Base-by-base conservation (phyloP, 2,113 vertebrate species). In the Diphyllodes magnificus region DNA sequence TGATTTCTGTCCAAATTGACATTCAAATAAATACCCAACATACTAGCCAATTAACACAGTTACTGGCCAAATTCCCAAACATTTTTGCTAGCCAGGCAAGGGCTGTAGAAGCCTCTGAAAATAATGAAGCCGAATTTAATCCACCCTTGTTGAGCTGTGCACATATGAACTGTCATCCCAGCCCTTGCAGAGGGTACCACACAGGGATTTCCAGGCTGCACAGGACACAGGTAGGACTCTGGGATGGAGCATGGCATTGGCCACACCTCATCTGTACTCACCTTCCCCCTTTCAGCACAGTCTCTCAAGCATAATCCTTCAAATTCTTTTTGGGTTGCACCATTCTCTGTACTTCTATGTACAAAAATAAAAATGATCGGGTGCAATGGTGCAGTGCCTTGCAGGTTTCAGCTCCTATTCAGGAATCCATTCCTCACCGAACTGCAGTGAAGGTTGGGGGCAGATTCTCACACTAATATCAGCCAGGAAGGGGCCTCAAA, bases 101-200 rank as follows among this genome's bases (percentile, higher is more conserved):
- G 59, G 53, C 75, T 69, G 66, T 28, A 68, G 53, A 85, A 92
- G 24, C n/a, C 40, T 49, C 50, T n/a, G 18, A 40, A 64, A 90
- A 63, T 18, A 50, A 28, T 1, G 13, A 61, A 66, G 56, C 30
- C 3, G 28, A 50, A 50, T 57, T 89, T 57, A 69, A 50, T 11
- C 27, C 21, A 21, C 6, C 53, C 54, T 40, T 23, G 25, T 7
- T 54, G 53, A 53, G 44, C 56, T 72, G 49, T 42, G 60, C n/a
- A 27, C 3, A 1, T 16, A 1, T 1, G 23, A 79, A 13, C 6
- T 63, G 59, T 15, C 23, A 63, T 1, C 20, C 15, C 1, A 6
- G 45, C 7, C 33, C 30, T 0, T 2, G 49, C 73, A 71, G 66
- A 54, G 30, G 40, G 40, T 7, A 33, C 39, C 45, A 57, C 65